Evolutionary conservation across 2,888 invertebrate genomes (phyloP).

Genomic region (Baccha elongata): DNA sequence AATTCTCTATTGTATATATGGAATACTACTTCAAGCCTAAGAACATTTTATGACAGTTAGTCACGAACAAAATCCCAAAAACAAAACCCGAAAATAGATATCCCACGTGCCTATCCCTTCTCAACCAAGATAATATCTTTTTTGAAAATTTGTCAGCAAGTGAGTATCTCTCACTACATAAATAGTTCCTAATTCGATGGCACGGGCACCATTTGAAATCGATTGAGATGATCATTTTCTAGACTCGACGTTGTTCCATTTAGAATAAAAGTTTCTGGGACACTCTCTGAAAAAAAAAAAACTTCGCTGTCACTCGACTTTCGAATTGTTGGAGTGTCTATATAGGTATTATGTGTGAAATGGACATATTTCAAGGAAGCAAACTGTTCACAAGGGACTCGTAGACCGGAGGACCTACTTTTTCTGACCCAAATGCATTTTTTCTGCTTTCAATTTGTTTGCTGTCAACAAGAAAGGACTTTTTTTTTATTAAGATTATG

Average conservation of each 20-base stretch:
- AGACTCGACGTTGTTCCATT: slow-evolving; percentile 3
- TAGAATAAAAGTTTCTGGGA: not conserved
- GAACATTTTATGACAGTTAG: slow-evolving; percentile 58
- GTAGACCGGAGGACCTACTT: slow-evolving; percentile 14
- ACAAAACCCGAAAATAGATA: slow-evolving; percentile 21
- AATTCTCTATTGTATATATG: not conserved
- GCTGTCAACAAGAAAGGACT: slow-evolving; percentile 16
- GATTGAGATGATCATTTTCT: slow-evolving; percentile 45
- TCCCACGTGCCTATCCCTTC: slow-evolving; percentile 62
- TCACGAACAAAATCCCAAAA: slow-evolving; percentile 50
- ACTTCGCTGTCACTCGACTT: slow-evolving; percentile 4
- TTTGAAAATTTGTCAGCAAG: slow-evolving; percentile 48
- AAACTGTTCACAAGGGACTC: slow-evolving; percentile 17
- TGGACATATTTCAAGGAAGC: slow-evolving; percentile 24
- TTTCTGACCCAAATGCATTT: slow-evolving; percentile 48
- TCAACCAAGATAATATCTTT: slow-evolving; percentile 47
- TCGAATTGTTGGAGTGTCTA: not conserved
- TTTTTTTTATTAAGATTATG: slow-evolving; percentile 15
- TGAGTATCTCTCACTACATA: slow-evolving; percentile 50
- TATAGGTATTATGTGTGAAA: not conserved
- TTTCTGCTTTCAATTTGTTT: slow-evolving; percentile 33
- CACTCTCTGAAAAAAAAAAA: not conserved
- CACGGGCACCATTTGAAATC: slow-evolving; percentile 52
- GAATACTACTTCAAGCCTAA: slow-evolving; percentile 51
- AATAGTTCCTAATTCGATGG: slow-evolving; percentile 50